Evolutionary conservation across 1,140 invertebrate genomes (phyloP).

Genomic region (Drosophila serrata): DNA sequence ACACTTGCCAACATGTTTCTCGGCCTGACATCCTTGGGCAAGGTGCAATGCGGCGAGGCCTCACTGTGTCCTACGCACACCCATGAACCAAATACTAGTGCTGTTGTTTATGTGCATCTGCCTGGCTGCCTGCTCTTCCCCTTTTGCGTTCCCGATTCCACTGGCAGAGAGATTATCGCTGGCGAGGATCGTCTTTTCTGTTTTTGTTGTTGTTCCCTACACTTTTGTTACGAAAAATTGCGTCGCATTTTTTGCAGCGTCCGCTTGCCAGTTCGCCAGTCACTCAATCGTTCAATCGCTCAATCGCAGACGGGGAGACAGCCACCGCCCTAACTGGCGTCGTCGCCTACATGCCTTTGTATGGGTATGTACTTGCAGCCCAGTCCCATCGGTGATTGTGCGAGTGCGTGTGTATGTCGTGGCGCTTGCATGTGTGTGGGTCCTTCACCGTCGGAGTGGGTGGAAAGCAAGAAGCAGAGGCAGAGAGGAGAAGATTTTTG

Average conservation of each 20-base stretch:
- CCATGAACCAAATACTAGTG: constrained; percentile 2
- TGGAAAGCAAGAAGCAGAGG: constrained; percentile 19
- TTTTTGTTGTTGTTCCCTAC: constrained; percentile 35
- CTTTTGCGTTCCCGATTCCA: constrained; percentile 36
- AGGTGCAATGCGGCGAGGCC: constrained; percentile 30
- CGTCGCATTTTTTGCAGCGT: constrained; percentile 64
- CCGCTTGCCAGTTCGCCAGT: constrained; percentile 22
- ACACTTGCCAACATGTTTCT: constrained; percentile 78
- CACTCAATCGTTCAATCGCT: constrained; percentile 34
- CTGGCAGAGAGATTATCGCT: constrained; percentile 43
- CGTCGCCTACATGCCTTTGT: constrained; percentile 65
- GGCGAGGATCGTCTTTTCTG: constrained; percentile 50
- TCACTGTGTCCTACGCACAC: constrained; percentile 33
- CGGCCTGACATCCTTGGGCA: constrained; percentile 50
- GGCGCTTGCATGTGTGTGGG: constrained; percentile 23
- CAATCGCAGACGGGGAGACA: constrained; percentile 56
- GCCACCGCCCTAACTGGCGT: constrained; percentile 80
- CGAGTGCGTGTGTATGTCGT: constrained; percentile 11
- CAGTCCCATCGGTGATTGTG: constrained; percentile 8
- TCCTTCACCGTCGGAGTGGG: constrained; percentile 47
- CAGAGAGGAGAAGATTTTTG: constrained; percentile 13
- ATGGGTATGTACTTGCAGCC: constrained; percentile 46
- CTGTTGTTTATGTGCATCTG: constrained; percentile 6
- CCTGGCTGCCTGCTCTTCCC: constrained; percentile 9
- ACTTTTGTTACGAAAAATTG: constrained; percentile 67